A percentile compares a stretch with the other conserved stretches of the same genome.
Evolutionary conservation across 2,888 invertebrate genomes (phyloP).

Genomic region (Brachycybe producta): DNA sequence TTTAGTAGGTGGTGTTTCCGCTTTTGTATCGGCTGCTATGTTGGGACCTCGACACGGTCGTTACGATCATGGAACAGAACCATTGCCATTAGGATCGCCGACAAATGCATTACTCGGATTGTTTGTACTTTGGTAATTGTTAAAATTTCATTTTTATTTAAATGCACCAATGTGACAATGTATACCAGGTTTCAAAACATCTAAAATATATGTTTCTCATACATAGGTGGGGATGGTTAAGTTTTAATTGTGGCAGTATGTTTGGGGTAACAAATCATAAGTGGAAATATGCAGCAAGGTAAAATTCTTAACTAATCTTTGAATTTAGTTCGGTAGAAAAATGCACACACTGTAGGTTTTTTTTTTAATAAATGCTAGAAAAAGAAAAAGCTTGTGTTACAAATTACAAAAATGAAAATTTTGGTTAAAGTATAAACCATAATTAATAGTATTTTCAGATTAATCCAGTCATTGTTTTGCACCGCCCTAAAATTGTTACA

Average conservation of each 20-base stretch:
- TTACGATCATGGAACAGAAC: constrained; percentile 60
- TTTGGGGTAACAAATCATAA: constrained; percentile 60
- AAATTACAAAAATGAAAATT: not conserved
- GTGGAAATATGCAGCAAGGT: constrained; percentile 66
- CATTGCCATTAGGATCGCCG: constrained; percentile 69
- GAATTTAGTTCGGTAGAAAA: not conserved
- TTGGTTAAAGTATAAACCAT: constrained; percentile 5
- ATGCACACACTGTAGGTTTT: not conserved
- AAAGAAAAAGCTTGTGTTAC: not conserved
- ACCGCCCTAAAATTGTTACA: too few species aligned
- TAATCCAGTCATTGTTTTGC: too few species aligned
- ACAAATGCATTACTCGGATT: constrained; percentile 84
- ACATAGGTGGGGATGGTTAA: constrained; percentile 77
- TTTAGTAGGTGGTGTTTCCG: constrained; percentile 61
- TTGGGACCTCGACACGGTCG: constrained; percentile 66
- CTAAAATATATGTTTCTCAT: not conserved
- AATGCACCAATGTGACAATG: not conserved
- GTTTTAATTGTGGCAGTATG: constrained; percentile 73
- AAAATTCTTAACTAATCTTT: constrained; percentile 10
- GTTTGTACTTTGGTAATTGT: constrained; percentile 65
- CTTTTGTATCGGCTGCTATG: constrained; percentile 78
- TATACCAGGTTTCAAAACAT: not conserved
- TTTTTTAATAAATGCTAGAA: not conserved
- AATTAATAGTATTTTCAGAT: too few species aligned
- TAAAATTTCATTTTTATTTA: not conserved